Evolutionary conservation across 2,888 invertebrate species (phyloP).

Genomic region (Dioctria linearis): DNA sequence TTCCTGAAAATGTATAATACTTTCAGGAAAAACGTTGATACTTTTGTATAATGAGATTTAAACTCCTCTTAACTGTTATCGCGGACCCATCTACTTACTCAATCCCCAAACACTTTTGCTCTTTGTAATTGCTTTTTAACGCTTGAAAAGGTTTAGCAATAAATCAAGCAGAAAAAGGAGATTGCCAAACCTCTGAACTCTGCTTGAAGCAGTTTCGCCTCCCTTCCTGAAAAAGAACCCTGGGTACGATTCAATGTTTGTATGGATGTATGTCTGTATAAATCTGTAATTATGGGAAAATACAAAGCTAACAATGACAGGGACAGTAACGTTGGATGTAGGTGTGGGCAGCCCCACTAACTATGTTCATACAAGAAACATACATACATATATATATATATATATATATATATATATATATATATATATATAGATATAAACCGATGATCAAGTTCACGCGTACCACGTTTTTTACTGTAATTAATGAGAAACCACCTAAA

Average conservation of each 20-base stretch:
- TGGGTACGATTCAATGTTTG: too few relatives aligned
- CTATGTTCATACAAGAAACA: background rate
- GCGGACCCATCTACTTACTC: constrained; percentile 23
- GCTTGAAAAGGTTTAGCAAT: constrained; percentile 53
- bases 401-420: background rate
- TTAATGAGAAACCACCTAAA: constrained; percentile 51
- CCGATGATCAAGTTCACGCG: background rate
- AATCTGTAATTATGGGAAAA: constrained; percentile 26
- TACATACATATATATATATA: background rate
- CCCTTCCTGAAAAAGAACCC: background rate
- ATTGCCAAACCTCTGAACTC: constrained; percentile 23
- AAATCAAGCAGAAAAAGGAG: constrained; percentile 51
- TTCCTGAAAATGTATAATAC: constrained; percentile 22
- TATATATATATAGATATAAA: too few relatives aligned
- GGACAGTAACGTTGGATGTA: background rate
- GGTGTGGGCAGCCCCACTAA: background rate
- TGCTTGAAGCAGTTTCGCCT: background rate
- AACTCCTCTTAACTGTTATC: constrained; percentile 31
- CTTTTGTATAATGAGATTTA: constrained; percentile 48
- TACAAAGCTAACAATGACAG: constrained; percentile 40
- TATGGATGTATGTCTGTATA: constrained; percentile 6
- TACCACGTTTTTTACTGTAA: constrained; percentile 14
- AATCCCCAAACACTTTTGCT: constrained; percentile 15
- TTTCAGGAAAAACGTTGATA: constrained; percentile 36
- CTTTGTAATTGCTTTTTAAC: constrained; percentile 54